These are phyloP conservation scores for Catamblyrhynchus diadema DNA, from an alignment of 2,797 vertebrate genomes.

Conservation along the genomic window DNA sequence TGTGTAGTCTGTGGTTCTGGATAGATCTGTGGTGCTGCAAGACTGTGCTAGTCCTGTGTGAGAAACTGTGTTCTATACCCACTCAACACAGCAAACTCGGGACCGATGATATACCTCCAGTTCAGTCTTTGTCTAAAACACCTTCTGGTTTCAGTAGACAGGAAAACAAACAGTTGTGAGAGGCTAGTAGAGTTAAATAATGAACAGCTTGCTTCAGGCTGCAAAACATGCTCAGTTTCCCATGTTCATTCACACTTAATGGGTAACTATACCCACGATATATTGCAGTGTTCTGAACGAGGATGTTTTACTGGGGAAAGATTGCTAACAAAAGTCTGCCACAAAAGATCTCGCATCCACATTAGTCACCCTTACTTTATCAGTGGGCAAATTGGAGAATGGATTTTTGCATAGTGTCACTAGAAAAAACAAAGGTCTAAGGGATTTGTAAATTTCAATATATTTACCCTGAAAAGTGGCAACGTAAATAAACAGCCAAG, in stretches of 20 bases:
- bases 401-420: not conserved
- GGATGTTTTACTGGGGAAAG: not conserved
- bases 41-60: not conserved
- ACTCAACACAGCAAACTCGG: not conserved
- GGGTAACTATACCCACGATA: not conserved
- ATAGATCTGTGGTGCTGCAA: not conserved
- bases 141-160: not conserved
- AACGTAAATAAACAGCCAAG: not conserved
- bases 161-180: not conserved
- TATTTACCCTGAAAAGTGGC: not conserved
- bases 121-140: not conserved
- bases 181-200: not conserved
- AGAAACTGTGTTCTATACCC: accelerated
- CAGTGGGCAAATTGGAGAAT: not conserved
- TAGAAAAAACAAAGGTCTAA: not conserved
- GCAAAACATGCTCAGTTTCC: not conserved
- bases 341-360: not conserved
- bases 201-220: not conserved
- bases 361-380: not conserved
- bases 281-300: not conserved
- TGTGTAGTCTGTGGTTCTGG: not conserved
- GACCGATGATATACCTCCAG: not conserved
- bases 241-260: accelerated
- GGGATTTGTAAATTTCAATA: not conserved
- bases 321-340: not conserved